Conservation (phyloP, 2,113 vertebrate genomes). For the Pollimyrus isidori region DNA sequence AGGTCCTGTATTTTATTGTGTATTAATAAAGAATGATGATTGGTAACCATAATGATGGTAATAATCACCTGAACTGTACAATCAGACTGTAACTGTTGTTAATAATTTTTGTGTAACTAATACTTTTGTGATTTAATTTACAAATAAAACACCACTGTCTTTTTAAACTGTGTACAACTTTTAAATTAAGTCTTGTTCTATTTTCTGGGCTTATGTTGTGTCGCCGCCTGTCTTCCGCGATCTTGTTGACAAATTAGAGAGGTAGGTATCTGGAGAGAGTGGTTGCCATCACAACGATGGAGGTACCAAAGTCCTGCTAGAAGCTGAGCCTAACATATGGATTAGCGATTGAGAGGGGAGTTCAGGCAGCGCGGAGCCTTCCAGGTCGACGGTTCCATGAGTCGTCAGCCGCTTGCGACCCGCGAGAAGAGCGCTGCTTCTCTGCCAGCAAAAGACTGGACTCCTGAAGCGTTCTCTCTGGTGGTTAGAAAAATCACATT, state of each 20-base stretch:
- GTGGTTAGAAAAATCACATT: neutral
- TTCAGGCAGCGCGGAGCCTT: neutral
- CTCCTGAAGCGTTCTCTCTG: neutral
- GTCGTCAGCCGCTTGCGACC: neutral
- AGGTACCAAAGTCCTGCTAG: neutral
- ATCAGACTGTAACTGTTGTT: constrained; percentile 70
- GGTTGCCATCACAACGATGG: neutral
- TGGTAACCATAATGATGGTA: constrained; percentile 58
- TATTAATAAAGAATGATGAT: constrained; percentile 47
- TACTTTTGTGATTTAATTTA: constrained; percentile 70
- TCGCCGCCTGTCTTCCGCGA: neutral
- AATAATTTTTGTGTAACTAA: constrained; percentile 71
- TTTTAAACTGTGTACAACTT: constrained; percentile 36
- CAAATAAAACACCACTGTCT: constrained; percentile 68
- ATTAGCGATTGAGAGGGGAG: neutral
- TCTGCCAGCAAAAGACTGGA: neutral
- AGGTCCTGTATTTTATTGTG: constrained; percentile 55
- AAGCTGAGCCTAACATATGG: neutral
- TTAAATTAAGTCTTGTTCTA: neutral
- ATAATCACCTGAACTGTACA: constrained; percentile 67
- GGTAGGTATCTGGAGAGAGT: neutral
- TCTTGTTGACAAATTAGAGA: neutral
- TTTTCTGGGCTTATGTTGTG: neutral
- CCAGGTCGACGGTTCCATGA: neutral
- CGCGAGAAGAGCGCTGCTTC: neutral